These are phyloP conservation scores for Mohoua ochrocephala DNA, from an alignment of 2,113 vertebrate species.

Conservation along the genomic window DNA sequence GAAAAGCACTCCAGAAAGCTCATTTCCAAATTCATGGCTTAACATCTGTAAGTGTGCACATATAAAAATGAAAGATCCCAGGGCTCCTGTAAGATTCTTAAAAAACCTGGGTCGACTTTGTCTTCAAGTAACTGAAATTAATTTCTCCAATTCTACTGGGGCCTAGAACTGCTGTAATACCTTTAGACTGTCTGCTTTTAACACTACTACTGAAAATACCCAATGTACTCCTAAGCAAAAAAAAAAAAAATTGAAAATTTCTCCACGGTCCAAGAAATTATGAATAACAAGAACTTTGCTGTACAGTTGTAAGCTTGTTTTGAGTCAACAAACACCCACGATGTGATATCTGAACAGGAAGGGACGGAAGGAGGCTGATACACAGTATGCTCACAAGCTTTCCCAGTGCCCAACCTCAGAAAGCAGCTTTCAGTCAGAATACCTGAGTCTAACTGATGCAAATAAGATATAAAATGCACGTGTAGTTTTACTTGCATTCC, in stretches of 20 bases:
- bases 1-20: neutral
- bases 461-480: neutral
- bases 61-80: neutral
- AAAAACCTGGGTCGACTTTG: neutral
- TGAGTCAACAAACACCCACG: neutral
- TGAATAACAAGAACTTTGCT: neutral
- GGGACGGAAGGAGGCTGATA: neutral
- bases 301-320: neutral
- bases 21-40: neutral
- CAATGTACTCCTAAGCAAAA: neutral
- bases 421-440: conserved; percentile 62
- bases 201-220: neutral
- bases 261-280: neutral
- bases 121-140: neutral
- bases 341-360: neutral
- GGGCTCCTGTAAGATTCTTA: neutral
- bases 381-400: neutral
- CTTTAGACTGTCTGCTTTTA: neutral
- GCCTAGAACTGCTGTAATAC: neutral
- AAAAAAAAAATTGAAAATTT: neutral
- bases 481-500: conserved; percentile 7
- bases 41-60: neutral
- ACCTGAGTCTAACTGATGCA: conserved; percentile 65
- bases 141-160: neutral
- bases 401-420: neutral